Evolutionary conservation across 2,113 vertebrate genomes (phyloP).

Genomic region (Poeciliopsis retropinna): DNA sequence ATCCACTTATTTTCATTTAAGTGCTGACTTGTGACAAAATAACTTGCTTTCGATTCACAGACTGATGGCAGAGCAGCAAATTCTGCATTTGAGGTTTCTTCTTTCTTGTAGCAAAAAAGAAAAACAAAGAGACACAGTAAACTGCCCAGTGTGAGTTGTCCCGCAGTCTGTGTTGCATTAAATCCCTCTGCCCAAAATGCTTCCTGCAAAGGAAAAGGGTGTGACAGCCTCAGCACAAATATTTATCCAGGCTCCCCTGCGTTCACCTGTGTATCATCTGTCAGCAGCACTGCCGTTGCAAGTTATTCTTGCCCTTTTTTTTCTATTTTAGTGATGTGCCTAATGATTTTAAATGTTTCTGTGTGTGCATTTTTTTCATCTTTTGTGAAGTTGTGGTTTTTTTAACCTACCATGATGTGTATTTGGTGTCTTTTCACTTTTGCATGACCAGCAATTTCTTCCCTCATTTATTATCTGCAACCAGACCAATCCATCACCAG

Average conservation of each 20-base stretch:
- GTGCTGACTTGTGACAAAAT: background rate
- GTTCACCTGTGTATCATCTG: slow-evolving; percentile 65
- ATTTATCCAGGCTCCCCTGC: slow-evolving; percentile 68
- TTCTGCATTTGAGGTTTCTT: slow-evolving; percentile 41
- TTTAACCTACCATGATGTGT: background rate
- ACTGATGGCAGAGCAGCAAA: slow-evolving; percentile 40
- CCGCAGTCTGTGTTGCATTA: slow-evolving; percentile 13
- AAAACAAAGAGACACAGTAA: background rate
- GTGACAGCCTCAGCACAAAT: slow-evolving; percentile 65
- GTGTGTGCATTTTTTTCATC: slow-evolving; percentile 1
- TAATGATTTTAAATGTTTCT: background rate
- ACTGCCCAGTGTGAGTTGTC: slow-evolving; percentile 19
- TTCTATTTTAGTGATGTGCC: background rate
- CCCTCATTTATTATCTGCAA: slow-evolving; percentile 17
- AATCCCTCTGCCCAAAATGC: slow-evolving; percentile 41
- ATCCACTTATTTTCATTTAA: background rate
- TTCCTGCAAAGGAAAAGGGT: slow-evolving; percentile 54
- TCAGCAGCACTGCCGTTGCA: slow-evolving; percentile 38
- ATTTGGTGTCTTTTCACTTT: slow-evolving; percentile 28
- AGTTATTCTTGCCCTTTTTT: background rate
- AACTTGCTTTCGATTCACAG: slow-evolving; percentile 17
- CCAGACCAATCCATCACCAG: slow-evolving; percentile 29
- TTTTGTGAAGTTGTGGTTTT: background rate
- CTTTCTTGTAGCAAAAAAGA: slow-evolving; percentile 19
- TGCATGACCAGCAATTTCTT: slow-evolving; percentile 3